Evolutionary conservation across 2,888 invertebrate genomes (phyloP), one percentile per base, ranked within the genome.

Genomic region (Leptothorax acervorum): DNA sequence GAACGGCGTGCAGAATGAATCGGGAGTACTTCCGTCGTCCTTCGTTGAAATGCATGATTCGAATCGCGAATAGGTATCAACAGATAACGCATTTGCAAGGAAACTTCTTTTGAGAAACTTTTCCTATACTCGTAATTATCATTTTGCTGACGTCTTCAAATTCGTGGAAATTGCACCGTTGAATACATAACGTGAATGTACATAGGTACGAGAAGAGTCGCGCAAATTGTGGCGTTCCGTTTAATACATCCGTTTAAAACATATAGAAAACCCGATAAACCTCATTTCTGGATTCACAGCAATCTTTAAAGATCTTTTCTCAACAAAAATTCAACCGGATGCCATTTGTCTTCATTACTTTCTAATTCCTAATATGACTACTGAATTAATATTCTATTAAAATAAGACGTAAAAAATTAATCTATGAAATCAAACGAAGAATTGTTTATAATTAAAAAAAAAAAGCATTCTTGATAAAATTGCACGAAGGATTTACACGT

Each of bases 1-100:
- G 83, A 68, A 83, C 35, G 28, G 60, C 4, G 35, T 35, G 39
- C 35, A 9, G 35, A 42, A 35, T 28, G 63, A 18, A 23, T 12
- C 3, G 42, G 51, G 55, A 81, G 42, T 71, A 51, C 65, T 63
- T 48, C 45, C 48, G 11, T 71, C 39, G 84, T 63, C 57, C 81
- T 55, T 66, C 66, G 79, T 62, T 53, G 51, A 83, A 78, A 51
- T 63, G 48, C 70, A 62, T 48, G 18, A 57, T 65, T 70, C 71
- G 39, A 82, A 68, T 76, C 48, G 42, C 66, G 60, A 70, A 65
- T 45, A 51, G n/a, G n/a, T n/a, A n/a, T n/a, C 2, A 23, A 12
- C 39, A 15, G 60, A 73, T 57, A 60, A 48, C 45, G 60, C n/a
- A 57, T 48, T 71, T 79, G 39, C 45, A 73, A 48, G 35, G 18